Percentiles rank a stretch among this genome's conserved stretches.
These are phyloP conservation scores for Hypanus sabinus DNA, from an alignment of 2,113 vertebrate species.

Conservation along the genomic window DNA sequence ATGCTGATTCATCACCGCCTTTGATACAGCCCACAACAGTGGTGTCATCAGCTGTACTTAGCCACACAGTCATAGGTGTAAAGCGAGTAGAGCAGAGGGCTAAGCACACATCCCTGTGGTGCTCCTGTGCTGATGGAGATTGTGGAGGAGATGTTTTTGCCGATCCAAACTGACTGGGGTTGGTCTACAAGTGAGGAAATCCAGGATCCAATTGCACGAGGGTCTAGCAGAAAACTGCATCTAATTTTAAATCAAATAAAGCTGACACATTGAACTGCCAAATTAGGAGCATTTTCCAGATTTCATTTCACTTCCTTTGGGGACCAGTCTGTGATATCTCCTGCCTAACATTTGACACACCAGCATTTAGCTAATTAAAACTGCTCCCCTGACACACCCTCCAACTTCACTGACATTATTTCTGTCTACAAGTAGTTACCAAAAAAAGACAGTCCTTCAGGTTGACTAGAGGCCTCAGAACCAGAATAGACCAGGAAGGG, in stretches of 20 bases:
- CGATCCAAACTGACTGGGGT: too few species aligned
- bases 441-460: background rate
- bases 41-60: too few species aligned
- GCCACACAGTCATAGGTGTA: too few species aligned
- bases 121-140: too few species aligned
- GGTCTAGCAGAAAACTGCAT: too few species aligned
- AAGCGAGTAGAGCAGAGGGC: too few species aligned
- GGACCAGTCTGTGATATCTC: background rate
- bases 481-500: background rate
- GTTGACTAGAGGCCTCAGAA: background rate
- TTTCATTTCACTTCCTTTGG: background rate
- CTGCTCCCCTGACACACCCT: background rate
- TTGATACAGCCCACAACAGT: too few species aligned
- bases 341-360: background rate
- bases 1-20: too few species aligned
- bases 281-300: background rate
- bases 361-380: background rate
- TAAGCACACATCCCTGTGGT: too few species aligned
- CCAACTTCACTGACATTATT: background rate
- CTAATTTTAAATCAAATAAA: background rate
- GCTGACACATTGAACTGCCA: background rate
- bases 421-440: background rate
- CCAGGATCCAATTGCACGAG: too few species aligned
- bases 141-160: too few species aligned
- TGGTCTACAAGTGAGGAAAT: too few species aligned